These are phyloP conservation scores for Lepisosteus oculatus DNA, from an alignment of 2,113 vertebrate genomes.

Conservation along the genomic window DNA sequence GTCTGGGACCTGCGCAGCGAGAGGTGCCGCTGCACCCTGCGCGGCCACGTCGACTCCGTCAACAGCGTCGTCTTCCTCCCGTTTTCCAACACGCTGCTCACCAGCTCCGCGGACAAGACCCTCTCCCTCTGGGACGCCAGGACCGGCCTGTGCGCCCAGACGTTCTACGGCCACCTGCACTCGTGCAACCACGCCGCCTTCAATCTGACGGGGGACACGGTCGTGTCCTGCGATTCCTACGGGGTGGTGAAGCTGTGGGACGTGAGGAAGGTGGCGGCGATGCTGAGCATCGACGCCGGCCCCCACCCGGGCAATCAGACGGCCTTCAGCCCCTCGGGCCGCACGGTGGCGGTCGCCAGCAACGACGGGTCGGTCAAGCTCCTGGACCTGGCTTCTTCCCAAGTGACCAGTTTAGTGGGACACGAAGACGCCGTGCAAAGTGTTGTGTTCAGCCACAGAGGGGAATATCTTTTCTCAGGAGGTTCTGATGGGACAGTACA, in stretches of 20 bases:
- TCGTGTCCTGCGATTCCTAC: constrained; percentile 74
- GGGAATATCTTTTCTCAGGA: constrained; percentile 49
- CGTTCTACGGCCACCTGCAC: constrained; percentile 70
- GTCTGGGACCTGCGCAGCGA: constrained; percentile 76
- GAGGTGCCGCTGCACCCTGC: constrained; percentile 61
- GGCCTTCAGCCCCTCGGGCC: constrained; percentile 67
- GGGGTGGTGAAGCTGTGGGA: constrained; percentile 77
- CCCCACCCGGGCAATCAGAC: constrained; percentile 72
- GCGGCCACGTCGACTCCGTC: constrained; percentile 67
- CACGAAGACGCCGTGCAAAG: constrained; percentile 51
- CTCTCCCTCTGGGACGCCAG: constrained; percentile 57
- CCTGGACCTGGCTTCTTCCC: constrained; percentile 52
- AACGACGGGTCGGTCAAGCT: constrained; percentile 62
- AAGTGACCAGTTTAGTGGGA: constrained; percentile 53
- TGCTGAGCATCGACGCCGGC: constrained; percentile 60
- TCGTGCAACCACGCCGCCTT: constrained; percentile 70
- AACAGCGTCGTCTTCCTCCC: constrained; percentile 72
- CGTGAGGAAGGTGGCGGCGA: constrained; percentile 44
- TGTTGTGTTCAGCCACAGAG: constrained; percentile 49
- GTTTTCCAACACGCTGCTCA: constrained; percentile 47
- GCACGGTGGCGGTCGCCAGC: constrained; percentile 65
- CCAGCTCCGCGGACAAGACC: constrained; percentile 50
- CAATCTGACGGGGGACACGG: constrained; percentile 49
- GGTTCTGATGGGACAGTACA: constrained; percentile 52
- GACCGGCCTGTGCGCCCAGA: constrained; percentile 54